These are phyloP conservation scores for Psilanteris sp. DNA, from an alignment of 1,140 invertebrate species.

Conservation along the genomic window DNA sequence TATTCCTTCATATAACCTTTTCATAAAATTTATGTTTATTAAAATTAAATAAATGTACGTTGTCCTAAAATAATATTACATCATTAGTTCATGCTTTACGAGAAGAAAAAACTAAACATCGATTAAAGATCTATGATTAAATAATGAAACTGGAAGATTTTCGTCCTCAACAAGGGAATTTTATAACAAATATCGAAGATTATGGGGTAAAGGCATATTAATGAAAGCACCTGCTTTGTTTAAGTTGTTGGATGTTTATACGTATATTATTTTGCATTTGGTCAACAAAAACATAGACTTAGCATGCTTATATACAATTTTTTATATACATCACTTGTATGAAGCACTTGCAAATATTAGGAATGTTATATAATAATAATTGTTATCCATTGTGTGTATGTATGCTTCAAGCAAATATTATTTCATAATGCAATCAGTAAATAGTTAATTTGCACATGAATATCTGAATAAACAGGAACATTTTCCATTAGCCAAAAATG, in stretches of 20 bases:
- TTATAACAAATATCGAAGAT: constrained; percentile 8
- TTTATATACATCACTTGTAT: not conserved
- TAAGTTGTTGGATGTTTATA: too few relatives aligned
- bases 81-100: too few relatives aligned
- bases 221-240: too few relatives aligned
- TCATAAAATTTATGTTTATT: too few relatives aligned
- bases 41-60: too few relatives aligned
- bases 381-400: not conserved
- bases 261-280: too few relatives aligned
- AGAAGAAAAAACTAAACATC: too few relatives aligned
- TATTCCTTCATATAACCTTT: too few relatives aligned
- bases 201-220: constrained; percentile 31
- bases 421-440: constrained; percentile 23
- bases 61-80: too few relatives aligned
- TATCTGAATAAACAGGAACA: constrained; percentile 14
- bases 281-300: not conserved
- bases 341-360: constrained; percentile 15
- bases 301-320: constrained; percentile 11
- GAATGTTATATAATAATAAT: constrained; percentile 7
- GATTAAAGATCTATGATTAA: too few relatives aligned
- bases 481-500: not conserved
- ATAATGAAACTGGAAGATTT: not conserved
- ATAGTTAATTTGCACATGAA: constrained; percentile 11
- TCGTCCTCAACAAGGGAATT: not conserved
- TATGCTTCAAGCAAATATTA: constrained; percentile 15